These are phyloP conservation scores for human DNA, from an alignment of 2,113 vertebrate species.

Conservation along the genomic window GRCh38 chr15:29760001-29760500, in stretches of 20 bases:
- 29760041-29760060: not conserved
- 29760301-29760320: not conserved
- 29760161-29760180: not conserved
- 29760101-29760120: not conserved
- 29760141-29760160: not conserved
- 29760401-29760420: too few species aligned
- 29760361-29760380: not conserved
- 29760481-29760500: too few species aligned
- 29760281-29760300: not conserved
- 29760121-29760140: not conserved
- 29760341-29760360: not conserved
- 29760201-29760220: not conserved
- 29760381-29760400: too few species aligned
- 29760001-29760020: not conserved
- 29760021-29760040: not conserved
- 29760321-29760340: not conserved
- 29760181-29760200: not conserved
- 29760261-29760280: not conserved
- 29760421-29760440: too few species aligned
- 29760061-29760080: not conserved
- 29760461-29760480: too few species aligned
- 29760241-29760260: not conserved
- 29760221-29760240: not conserved
- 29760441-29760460: too few species aligned
- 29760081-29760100: not conserved